A percentile compares a stretch with the other conserved stretches of the same genome.
Evolutionary conservation across 2,888 invertebrate genomes (phyloP).

Genomic region (Dryomyza anilis): DNA sequence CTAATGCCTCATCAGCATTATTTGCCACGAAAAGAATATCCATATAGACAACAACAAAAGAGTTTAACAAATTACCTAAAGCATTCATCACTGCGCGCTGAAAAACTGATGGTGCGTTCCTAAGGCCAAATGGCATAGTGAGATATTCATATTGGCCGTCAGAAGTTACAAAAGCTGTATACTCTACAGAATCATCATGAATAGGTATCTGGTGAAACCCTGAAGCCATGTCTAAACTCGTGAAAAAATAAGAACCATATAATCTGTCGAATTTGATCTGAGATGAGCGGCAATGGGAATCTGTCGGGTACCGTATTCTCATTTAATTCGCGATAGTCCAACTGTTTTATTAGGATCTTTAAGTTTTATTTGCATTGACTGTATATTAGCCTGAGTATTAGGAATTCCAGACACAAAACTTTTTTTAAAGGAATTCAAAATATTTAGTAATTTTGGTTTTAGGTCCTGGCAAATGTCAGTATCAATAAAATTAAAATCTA

Average conservation of each 20-base stretch:
- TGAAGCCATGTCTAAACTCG: slow-evolving; percentile 2
- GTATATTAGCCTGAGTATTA: background rate
- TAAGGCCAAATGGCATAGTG: no score
- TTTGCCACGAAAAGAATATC: slow-evolving; percentile 6
- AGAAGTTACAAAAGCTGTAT: background rate
- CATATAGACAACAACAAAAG: background rate
- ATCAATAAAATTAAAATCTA: no score
- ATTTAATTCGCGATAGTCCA: background rate
- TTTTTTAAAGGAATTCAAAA: no score
- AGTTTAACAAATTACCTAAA: no score
- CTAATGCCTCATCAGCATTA: slow-evolving; percentile 9
- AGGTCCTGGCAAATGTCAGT: no score
- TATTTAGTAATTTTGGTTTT: no score
- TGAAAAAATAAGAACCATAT: slow-evolving; percentile 5
- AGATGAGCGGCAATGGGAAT: background rate
- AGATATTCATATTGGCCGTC: no score
- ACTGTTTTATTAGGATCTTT: no score
- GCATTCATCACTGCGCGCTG: slow-evolving; percentile 2
- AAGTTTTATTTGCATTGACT: background rate
- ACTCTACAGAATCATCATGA: no score
- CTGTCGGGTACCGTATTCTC: no score
- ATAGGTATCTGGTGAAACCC: slow-evolving; percentile 7
- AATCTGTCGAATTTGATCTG: background rate
- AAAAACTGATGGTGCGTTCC: no score
- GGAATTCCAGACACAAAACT: background rate